phyloP scores from a whole-genome alignment of 2,113 vertebrate genomes.

The Empidonax alnorum region DNA sequence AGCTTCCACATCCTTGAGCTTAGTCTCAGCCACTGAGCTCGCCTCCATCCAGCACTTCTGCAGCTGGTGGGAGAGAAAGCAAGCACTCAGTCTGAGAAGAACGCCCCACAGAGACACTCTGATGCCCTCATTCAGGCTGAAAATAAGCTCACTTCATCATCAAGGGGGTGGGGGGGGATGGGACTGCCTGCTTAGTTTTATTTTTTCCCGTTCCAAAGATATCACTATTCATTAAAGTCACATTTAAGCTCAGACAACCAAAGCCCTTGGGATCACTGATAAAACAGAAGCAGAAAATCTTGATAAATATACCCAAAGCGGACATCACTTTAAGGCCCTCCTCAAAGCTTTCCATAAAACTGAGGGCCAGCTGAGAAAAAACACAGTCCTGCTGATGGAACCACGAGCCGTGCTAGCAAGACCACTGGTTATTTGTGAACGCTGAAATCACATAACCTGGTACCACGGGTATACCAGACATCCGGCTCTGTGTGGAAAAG shows the following conservation, averaged over 20 bases:
- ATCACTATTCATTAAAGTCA: neutral
- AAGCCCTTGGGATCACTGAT: neutral
- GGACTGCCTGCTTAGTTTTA: neutral
- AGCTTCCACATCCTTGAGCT: neutral
- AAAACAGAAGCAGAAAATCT: neutral
- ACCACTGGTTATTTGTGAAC: neutral
- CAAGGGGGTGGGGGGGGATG: too few species aligned
- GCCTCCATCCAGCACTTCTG: neutral
- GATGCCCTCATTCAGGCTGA: neutral
- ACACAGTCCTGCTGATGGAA: neutral
- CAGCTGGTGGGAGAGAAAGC: neutral
- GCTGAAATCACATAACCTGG: neutral
- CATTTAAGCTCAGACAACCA: neutral
- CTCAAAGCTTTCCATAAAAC: neutral
- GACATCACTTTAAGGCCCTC: neutral
- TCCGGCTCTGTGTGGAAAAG: neutral
- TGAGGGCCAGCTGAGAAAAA: neutral
- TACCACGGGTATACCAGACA: neutral
- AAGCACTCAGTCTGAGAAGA: neutral
- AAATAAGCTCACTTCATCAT: neutral
- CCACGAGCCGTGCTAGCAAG: accelerated
- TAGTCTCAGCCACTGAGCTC: neutral
- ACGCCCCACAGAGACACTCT: neutral
- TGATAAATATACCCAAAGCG: neutral
- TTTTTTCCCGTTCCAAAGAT: neutral